phyloP scores from a whole-genome alignment of 1,140 invertebrate genomes.

The Pomacea maculata region DNA sequence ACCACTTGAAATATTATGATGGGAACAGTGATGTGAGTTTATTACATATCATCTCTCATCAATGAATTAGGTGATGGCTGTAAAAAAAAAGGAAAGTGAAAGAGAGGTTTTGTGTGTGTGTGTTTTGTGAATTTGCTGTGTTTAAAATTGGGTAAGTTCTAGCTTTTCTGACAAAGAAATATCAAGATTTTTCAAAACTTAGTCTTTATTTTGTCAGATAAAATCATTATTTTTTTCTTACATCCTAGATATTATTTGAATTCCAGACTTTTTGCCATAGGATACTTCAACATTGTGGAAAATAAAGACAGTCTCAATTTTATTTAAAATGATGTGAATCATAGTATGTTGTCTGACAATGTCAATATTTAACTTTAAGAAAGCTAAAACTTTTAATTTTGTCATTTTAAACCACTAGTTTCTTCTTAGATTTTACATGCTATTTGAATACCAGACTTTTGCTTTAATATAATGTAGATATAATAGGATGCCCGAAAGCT shows the following conservation, averaged over 20 bases:
- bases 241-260: too few relatives aligned
- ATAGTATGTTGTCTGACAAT: not conserved
- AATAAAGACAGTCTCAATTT: too few relatives aligned
- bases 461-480: not conserved
- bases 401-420: not conserved
- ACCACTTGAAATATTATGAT: constrained; percentile 33
- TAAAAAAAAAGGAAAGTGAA: too few relatives aligned
- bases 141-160: not conserved
- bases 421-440: not conserved
- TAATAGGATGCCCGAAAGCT: not conserved
- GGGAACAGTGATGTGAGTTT: constrained; percentile 41
- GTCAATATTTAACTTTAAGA: not conserved
- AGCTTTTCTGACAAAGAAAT: too few relatives aligned
- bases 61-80: not conserved
- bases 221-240: too few relatives aligned
- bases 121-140: not conserved
- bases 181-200: too few relatives aligned
- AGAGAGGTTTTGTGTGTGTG: too few relatives aligned
- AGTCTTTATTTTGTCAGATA: too few relatives aligned
- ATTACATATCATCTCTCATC: not conserved
- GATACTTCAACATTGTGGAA: too few relatives aligned
- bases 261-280: too few relatives aligned
- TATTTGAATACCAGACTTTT: not conserved
- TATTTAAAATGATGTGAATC: too few relatives aligned
- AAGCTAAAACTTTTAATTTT: not conserved